Percentiles rank a stretch among this genome's conserved stretches.
phyloP scores from a whole-genome alignment of 2,113 vertebrate genomes.

The Bujurquina vittata region DNA sequence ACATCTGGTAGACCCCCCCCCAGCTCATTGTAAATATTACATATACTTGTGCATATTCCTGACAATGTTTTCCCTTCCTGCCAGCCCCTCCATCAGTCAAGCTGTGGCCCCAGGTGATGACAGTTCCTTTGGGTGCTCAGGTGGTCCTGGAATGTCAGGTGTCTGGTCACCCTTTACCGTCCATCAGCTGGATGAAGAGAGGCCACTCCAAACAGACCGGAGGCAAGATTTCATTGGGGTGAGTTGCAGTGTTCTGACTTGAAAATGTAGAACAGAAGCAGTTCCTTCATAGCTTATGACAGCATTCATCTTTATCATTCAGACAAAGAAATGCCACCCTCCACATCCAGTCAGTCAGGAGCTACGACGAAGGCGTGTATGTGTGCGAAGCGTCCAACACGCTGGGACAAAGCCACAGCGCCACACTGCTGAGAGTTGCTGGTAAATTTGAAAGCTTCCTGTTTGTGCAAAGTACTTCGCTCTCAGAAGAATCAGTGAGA shows the following conservation, averaged over 20 bases:
- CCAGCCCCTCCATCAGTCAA: slow-evolving; percentile 78
- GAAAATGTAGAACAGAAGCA: rapidly evolving
- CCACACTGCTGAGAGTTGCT: slow-evolving; percentile 70
- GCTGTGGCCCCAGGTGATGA: slow-evolving; percentile 71
- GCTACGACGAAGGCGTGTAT: slow-evolving; percentile 79
- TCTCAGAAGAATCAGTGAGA: not conserved
- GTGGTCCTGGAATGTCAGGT: slow-evolving; percentile 77
- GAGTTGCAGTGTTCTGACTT: not conserved
- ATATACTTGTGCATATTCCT: not conserved
- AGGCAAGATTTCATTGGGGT: slow-evolving; percentile 75
- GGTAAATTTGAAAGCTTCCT: slow-evolving; percentile 65
- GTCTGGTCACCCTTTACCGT: slow-evolving; percentile 75
- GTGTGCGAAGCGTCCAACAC: slow-evolving; percentile 77
- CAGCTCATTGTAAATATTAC: not conserved
- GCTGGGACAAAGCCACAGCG: slow-evolving; percentile 64
- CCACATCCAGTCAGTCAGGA: slow-evolving; percentile 74
- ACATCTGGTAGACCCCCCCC: not conserved
- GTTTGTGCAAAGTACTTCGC: not conserved
- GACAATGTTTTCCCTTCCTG: not conserved
- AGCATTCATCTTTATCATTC: slow-evolving; percentile 29
- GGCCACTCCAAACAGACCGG: slow-evolving; percentile 77
- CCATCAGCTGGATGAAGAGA: slow-evolving; percentile 78
- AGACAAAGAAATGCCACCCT: slow-evolving; percentile 78
- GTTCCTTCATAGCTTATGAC: not conserved
- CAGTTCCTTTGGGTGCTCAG: slow-evolving; percentile 70